phyloP scores from a whole-genome alignment of 2,888 invertebrate genomes.

The Nebria salina region DNA sequence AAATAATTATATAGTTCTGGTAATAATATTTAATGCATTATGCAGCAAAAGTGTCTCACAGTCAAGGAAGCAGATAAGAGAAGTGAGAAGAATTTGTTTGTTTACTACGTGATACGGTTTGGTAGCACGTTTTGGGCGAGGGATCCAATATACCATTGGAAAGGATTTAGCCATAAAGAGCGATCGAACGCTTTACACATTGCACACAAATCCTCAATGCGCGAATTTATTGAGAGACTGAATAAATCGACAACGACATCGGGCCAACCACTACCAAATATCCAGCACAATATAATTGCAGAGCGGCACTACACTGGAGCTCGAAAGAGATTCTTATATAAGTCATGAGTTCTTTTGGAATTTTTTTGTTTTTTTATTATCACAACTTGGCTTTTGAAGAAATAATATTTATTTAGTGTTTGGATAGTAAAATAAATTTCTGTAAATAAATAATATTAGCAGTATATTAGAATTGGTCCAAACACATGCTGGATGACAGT shows the following conservation, averaged over 20 bases:
- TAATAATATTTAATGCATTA: not conserved
- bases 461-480: not conserved
- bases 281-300: not conserved
- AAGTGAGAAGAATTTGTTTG: slow-evolving; percentile 16
- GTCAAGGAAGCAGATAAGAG: not conserved
- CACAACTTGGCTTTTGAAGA: too few species aligned
- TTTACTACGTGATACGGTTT: slow-evolving; percentile 9
- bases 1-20: not conserved
- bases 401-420: too few species aligned
- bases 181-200: slow-evolving; percentile 55
- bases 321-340: not conserved
- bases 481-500: not conserved
- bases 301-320: not conserved
- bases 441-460: not conserved
- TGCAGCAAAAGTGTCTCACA: not conserved
- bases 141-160: slow-evolving; percentile 61
- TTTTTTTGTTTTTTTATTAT: too few species aligned
- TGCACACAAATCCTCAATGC: slow-evolving; percentile 63
- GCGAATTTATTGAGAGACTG: slow-evolving; percentile 60
- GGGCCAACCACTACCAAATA: not conserved
- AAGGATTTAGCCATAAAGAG: slow-evolving; percentile 62
- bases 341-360: too few species aligned
- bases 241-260: slow-evolving; percentile 34
- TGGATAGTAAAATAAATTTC: too few species aligned
- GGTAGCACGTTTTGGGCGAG: slow-evolving; percentile 41